Percentiles rank a stretch among this genome's conserved stretches.
These are phyloP conservation scores for Sparus aurata DNA, from an alignment of 2,797 vertebrate species.

Conservation along the genomic window DNA sequence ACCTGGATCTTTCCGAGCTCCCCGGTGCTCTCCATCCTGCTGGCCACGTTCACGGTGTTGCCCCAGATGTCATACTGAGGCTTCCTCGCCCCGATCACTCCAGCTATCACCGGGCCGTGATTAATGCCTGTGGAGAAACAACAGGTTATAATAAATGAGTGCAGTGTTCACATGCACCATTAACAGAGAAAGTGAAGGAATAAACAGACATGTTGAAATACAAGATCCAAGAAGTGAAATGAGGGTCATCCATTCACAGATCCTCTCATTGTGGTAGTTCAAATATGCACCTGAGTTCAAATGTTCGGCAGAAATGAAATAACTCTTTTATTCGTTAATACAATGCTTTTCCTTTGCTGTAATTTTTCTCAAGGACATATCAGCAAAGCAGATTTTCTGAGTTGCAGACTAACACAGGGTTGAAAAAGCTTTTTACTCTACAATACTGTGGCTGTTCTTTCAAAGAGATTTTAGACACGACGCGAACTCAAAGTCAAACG, in stretches of 20 bases:
- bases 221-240: neutral
- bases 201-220: neutral
- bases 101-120: conserved; percentile 96
- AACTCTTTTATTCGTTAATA: conserved; percentile 1
- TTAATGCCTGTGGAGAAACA: conserved; percentile 90
- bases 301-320: neutral
- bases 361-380: conserved; percentile 22
- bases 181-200: neutral
- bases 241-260: conserved; percentile 1
- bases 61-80: conserved; percentile 99
- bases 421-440: neutral
- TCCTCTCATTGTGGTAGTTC: neutral
- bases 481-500: neutral
- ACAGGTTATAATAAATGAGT: neutral
- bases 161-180: neutral
- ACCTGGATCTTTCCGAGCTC: conserved; percentile 99
- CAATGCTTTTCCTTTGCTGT: neutral
- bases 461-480: neutral
- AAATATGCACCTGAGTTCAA: neutral
- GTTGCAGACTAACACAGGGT: no score
- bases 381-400: neutral
- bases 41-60: conserved; percentile 98
- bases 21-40: conserved; percentile 97
- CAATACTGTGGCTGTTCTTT: neutral
- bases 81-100: conserved; percentile 97